Evolutionary conservation across 2,888 invertebrate genomes (phyloP), one percentile per base, ranked within the genome.

Genomic region (Drosophila testacea): DNA sequence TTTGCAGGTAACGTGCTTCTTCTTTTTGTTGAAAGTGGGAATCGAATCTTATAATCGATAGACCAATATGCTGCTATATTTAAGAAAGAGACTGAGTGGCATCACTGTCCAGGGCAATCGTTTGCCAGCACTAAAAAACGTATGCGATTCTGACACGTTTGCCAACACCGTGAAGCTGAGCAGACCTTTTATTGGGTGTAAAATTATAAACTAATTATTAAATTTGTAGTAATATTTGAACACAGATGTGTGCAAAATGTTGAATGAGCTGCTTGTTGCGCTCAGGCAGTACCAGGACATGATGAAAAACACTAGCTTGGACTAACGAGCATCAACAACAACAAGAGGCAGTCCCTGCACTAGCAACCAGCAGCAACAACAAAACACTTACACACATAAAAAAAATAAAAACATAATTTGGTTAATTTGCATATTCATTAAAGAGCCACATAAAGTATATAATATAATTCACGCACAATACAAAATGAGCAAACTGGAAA

Each of bases 401-500:
- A 50, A 51, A 66, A 46, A 48, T 39, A 50, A 57, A 69, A 69
- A 71, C 61, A 82, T 78, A 76, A 85, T 89, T 89, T 83, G 48
- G 67, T 65, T 69, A 88, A 83, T 83, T 83, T 89, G 86, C 83
- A 83, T 89, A 89, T 77, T 68, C 46, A 38, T 69, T 41, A 57
- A 60, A 57, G 52, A 70, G 36, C 41, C 36, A 64, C 60, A 51
- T 52, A 69, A 63, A 69, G 65, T 51, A 59, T 50, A 59, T 82
- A 89, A 89, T 80, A 63, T 82, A 88, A 83, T 69, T 64, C 22
- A 79, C 64, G 77, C 73, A 74, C 75, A 81, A 73, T 39, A 28
- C 27, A 86, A 80, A 77, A 92, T 92, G 92, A 92, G 84, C 72
- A 92, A 92, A 69, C 87, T 84, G 64, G 92, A 90, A 81, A 91